Percentiles rank a stretch among this genome's conserved stretches.
Conservation (phyloP, 1,140 invertebrate genomes). For the Cyclargus thomasi region DNA sequence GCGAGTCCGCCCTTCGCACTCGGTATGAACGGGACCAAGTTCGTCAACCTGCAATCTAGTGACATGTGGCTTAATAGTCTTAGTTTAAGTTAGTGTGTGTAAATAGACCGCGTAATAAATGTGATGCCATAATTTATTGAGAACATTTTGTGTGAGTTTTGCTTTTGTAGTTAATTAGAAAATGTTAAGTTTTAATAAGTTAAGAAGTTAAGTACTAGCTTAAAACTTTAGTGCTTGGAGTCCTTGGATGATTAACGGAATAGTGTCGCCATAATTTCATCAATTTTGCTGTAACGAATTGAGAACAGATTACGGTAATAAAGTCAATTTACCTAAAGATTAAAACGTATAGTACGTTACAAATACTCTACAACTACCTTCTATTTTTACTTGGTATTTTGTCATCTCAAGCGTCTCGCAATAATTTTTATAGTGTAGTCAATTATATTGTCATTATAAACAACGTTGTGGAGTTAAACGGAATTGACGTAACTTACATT, state of each 20-base stretch:
- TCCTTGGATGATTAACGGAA: background rate
- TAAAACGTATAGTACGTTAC: background rate
- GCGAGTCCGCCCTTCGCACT: constrained; percentile 72
- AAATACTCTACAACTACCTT: too few relatives aligned
- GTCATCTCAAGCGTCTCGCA: background rate
- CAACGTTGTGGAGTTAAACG: background rate
- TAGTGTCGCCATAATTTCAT: background rate
- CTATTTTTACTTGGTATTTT: too few relatives aligned
- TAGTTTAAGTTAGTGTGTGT: background rate
- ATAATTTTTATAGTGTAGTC: background rate
- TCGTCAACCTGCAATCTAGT: constrained; percentile 18
- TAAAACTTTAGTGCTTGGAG: background rate
- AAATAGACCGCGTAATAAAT: background rate
- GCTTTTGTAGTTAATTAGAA: too few relatives aligned
- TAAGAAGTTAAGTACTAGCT: too few relatives aligned
- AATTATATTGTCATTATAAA: background rate
- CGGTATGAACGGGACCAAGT: constrained; percentile 55
- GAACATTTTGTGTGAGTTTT: background rate
- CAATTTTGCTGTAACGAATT: background rate
- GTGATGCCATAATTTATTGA: constrained; percentile 17
- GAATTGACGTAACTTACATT: constrained; percentile 1
- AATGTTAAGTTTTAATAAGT: too few relatives aligned
- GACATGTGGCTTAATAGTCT: constrained; percentile 10
- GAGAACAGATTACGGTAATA: background rate
- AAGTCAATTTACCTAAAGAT: background rate